Evolutionary conservation across 1,140 invertebrate genomes (phyloP), one percentile per base, ranked within the genome.

Genomic region (Piezodorus guildinii): DNA sequence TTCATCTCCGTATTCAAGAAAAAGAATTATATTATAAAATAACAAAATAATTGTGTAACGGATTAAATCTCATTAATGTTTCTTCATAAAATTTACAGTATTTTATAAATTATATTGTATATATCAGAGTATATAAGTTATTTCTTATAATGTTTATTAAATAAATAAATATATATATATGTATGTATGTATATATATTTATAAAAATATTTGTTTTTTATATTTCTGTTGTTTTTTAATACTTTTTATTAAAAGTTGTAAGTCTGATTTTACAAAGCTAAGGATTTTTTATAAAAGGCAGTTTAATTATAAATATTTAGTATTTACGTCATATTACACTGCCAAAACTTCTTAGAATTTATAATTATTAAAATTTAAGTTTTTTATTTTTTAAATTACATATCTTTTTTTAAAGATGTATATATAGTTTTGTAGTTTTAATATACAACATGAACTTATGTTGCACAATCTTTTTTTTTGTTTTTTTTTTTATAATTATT

Each of bases 251-350:
- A 56, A 39, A 56, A 56, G 52, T 56, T 56, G 52, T 56, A 56
- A 56, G 52, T 56, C 52, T 56, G 52, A 56, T 56, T 56, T 56
- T 56, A 56, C 52, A 39, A 39, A 10, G 34, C 34, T 39, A 39
- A 39, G 34, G 34, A 10, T 39, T 39, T 39, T 39, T 39, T 5
- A 39, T 39, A 39, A 39, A 39, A 39, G 34, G 34, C 34, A 39
- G 34, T 39, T 39, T 10, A 39, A 39, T 10, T 39, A 39, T 39
- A 39, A 39, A 39, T 39, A 39, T 39, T 39, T 39, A 39, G 34
- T 39, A 39, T 39, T 39, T 39, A 39, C 12, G 12, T 39, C 34
- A 39, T 39, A 10, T 39, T 12, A 39, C 34, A 39, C 34, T 39
- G 34, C 34, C 34, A 39, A 39, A 39, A 4, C 34, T 39, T 39